A percentile compares a stretch with the other conserved stretches of the same genome.
These are phyloP conservation scores for Rostratula benghalensis DNA, from an alignment of 2,113 vertebrate species.

Conservation along the genomic window DNA sequence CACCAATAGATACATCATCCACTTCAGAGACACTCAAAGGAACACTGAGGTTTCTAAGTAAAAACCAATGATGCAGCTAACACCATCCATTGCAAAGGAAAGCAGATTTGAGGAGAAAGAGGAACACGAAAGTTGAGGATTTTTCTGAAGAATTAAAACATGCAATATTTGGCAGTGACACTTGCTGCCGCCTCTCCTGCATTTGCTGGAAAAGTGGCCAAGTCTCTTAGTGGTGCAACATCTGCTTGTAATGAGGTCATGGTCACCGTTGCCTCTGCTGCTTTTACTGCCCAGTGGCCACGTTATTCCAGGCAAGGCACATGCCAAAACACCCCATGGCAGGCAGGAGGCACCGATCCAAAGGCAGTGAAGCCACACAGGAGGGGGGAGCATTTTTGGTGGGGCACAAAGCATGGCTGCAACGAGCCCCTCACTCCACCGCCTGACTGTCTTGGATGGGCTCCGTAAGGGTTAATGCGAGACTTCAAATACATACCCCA, in stretches of 20 bases:
- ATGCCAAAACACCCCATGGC: not conserved
- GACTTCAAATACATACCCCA: not conserved
- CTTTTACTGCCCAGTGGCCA: not conserved
- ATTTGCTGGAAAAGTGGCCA: not conserved
- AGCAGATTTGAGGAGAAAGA: not conserved
- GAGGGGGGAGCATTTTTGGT: not conserved
- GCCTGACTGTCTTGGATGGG: too few species aligned
- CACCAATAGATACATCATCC: not conserved
- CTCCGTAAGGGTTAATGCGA: not conserved
- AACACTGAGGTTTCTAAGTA: not conserved
- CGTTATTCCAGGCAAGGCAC: not conserved
- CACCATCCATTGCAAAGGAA: not conserved
- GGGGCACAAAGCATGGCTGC: not conserved
- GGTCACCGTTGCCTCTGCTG: not conserved
- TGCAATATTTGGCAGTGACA: not conserved
- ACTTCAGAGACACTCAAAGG: not conserved
- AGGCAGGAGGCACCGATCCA: not conserved
- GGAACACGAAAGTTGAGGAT: not conserved
- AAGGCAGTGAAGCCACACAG: accelerated
- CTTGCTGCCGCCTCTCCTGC: not conserved
- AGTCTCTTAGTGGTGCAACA: not conserved
- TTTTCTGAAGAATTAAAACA: not conserved
- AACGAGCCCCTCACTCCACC: not conserved
- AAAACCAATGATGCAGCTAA: not conserved
- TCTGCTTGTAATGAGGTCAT: accelerated